These are phyloP conservation scores for Cremastobaeus sp. DNA, from an alignment of 2,888 invertebrate genomes.

Conservation along the genomic window DNA sequence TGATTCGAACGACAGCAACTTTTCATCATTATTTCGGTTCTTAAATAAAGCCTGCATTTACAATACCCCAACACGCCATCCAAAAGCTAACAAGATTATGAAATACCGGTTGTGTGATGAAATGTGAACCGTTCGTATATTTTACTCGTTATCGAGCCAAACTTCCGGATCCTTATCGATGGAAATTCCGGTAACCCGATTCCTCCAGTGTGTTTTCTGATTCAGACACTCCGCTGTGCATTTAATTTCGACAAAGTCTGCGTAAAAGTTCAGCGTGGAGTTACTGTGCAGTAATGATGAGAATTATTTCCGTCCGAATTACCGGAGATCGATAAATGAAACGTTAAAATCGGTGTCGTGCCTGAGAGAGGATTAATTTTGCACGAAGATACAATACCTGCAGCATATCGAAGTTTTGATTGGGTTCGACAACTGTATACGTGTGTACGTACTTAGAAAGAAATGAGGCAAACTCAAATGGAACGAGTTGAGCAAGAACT, in stretches of 20 bases:
- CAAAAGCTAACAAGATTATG: conserved; percentile 6
- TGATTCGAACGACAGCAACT: no score
- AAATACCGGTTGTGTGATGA: background rate
- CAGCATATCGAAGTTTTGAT: conserved; percentile 66
- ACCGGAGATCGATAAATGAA: conserved; percentile 46
- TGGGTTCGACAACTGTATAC: conserved; percentile 45
- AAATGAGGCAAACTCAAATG: no score
- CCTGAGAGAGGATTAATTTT: conserved; percentile 61
- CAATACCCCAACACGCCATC: background rate
- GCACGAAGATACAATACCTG: conserved; percentile 61
- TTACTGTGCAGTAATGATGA: conserved; percentile 28
- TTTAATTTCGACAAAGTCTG: conserved; percentile 27
- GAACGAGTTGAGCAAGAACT: no score
- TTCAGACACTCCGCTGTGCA: conserved; percentile 3
- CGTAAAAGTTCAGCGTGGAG: conserved; percentile 27
- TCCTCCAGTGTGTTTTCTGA: conserved; percentile 16
- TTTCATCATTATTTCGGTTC: no score
- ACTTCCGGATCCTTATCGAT: conserved; percentile 42
- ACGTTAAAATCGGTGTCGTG: conserved; percentile 41
- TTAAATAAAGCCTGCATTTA: conserved; percentile 2
- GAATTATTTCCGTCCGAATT: conserved; percentile 46
- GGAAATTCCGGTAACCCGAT: conserved; percentile 16
- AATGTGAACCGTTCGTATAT: conserved; percentile 4
- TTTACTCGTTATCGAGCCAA: conserved; percentile 33
- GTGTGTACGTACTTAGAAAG: no score